A percentile compares a stretch with the other conserved stretches of the same genome.
Evolutionary conservation across 2,888 invertebrate species (phyloP).

Genomic region (Saturnia pavonia): DNA sequence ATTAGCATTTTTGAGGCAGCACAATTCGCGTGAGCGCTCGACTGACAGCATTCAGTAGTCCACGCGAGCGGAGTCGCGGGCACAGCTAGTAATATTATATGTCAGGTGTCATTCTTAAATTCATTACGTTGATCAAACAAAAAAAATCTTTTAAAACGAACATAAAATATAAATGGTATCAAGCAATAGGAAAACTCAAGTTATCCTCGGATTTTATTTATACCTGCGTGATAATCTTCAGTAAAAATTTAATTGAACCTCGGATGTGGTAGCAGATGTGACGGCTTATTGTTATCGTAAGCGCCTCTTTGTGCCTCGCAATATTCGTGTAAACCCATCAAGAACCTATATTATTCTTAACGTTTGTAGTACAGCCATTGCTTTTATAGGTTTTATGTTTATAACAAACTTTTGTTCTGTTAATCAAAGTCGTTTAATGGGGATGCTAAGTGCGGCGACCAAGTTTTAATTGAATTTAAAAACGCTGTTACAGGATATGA

Average conservation of each 20-base stretch:
- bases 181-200: conserved; percentile 26
- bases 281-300: conserved; percentile 53
- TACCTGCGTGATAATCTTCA: conserved; percentile 80
- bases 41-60: too few relatives aligned
- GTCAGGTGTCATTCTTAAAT: neutral
- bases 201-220: conserved; percentile 7
- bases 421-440: conserved; percentile 20
- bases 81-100: too few relatives aligned
- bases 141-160: neutral
- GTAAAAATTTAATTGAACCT: conserved; percentile 82
- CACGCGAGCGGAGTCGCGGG: too few relatives aligned
- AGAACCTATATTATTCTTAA: conserved; percentile 22
- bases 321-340: conserved; percentile 23
- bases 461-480: conserved; percentile 10
- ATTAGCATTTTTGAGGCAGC: too few relatives aligned
- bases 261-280: conserved; percentile 70
- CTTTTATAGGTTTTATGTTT: conserved; percentile 21
- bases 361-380: conserved; percentile 22
- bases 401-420: conserved; percentile 23
- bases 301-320: conserved; percentile 22
- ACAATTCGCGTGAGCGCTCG: too few relatives aligned
- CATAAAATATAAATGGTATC: conserved; percentile 1
- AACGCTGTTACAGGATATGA: neutral
- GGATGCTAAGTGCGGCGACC: neutral
- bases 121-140: neutral